phyloP scores from a whole-genome alignment of 1,140 invertebrate species.

The Drosophila ficusphila region DNA sequence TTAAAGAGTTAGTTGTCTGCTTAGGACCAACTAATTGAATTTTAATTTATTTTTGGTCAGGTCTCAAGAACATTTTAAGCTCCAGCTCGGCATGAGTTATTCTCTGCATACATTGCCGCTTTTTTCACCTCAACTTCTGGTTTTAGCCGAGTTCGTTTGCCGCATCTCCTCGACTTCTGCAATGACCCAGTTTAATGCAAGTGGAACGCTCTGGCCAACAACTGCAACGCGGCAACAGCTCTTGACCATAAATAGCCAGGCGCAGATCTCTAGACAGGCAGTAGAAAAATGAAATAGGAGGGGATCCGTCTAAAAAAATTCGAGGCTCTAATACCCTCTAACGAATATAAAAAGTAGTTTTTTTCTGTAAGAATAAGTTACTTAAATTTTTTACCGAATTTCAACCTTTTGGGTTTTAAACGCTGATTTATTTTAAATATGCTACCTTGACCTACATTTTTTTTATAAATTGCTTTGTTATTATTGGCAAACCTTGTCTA shows the following conservation, averaged over 20 bases:
- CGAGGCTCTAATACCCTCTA: not conserved
- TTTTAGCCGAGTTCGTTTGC: conserved; percentile 6
- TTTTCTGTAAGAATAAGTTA: too few relatives aligned
- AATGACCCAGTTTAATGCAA: conserved; percentile 80
- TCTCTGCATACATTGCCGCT: conserved; percentile 20
- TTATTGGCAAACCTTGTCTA: too few relatives aligned
- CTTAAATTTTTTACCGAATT: too few relatives aligned
- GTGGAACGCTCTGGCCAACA: conserved; percentile 76
- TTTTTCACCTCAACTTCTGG: conserved; percentile 21
- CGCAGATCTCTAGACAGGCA: conserved; percentile 42
- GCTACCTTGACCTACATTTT: too few relatives aligned
- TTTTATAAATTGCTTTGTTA: too few relatives aligned
- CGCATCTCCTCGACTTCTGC: conserved; percentile 34
- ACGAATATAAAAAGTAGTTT: too few relatives aligned
- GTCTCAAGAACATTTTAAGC: conserved; percentile 14
- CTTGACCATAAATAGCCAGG: conserved; percentile 70
- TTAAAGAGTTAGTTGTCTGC: conserved; percentile 17
- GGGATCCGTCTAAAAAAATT: not conserved
- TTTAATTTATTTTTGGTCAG: conserved; percentile 25
- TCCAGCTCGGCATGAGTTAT: not conserved
- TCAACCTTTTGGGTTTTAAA: too few relatives aligned
- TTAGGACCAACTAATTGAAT: conserved; percentile 36
- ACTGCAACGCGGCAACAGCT: conserved; percentile 38
- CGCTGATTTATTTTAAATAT: too few relatives aligned
- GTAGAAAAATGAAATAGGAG: conserved; percentile 9